Base-by-base conservation (phyloP, 2,888 invertebrate species). In the Amphipoea lucens region DNA sequence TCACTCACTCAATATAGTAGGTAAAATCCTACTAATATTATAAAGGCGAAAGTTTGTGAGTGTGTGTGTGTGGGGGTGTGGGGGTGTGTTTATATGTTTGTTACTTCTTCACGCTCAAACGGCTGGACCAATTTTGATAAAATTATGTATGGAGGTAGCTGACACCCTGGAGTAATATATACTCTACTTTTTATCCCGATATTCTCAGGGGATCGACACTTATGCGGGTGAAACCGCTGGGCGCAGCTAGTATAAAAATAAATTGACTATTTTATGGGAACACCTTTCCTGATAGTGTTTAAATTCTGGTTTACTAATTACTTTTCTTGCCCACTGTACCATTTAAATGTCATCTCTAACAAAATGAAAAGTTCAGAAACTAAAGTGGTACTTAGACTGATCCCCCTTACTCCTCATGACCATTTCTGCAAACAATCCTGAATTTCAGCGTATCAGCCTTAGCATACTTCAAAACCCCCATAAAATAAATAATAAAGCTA, bases 401-500 rank as follows among this genome's bases (percentile, higher is more conserved):
- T 23, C 23, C 57, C 9, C 7, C 23, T 12, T 20, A 3, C 40
- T 17, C 20, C 23, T 42, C 6, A 20, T 2, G 14, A 11, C 36
- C 20, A 60, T 20, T 62, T 54, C 82, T 4, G n/a, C 36, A 78
- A 81, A 42, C 40, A 42, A 20, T 70, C 9, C 23, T 70, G 69
- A 70, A 78, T 78, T 84, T 78, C 69, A 60, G 42, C 57, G 42
- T 54, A 54, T 83, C 51, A 42, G 5, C 29, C 42, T 54, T 23
- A 78, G 14, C 78, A 69, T 83, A 62, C 66, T 74, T 82, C 74
- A 82, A 75, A 74, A 23, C 57, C 42, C 40, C 69, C 75, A 75
- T 83, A 70, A 86, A 70, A 82, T 86, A 76, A 82, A 86, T 86
- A 86, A 83, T 75, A 73, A 72, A 36, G 54, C 65, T 29, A 70